Percentiles rank a stretch among this genome's conserved stretches.
phyloP scores from a whole-genome alignment of 2,113 vertebrate genomes.

The Pogonocichla stellata region DNA sequence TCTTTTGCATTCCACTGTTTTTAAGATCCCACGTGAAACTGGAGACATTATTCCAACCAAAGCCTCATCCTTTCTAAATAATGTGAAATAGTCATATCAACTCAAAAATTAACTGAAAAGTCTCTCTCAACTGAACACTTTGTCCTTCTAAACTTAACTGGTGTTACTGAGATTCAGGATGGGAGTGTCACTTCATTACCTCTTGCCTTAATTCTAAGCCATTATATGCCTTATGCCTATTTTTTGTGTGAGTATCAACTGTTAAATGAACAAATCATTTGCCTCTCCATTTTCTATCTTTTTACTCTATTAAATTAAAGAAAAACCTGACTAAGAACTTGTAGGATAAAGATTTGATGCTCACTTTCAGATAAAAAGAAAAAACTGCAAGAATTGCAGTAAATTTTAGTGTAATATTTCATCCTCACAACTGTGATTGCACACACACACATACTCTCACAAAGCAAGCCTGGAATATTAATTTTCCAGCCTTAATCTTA shows the following conservation, averaged over 20 bases:
- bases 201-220: background rate
- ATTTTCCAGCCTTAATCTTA: conserved; percentile 52
- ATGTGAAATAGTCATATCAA: background rate
- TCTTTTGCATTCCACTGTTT: background rate
- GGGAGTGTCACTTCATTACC: background rate
- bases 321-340: background rate
- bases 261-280: background rate
- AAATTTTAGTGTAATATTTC: background rate
- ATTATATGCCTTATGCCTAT: background rate
- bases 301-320: background rate
- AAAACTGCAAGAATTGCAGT: background rate
- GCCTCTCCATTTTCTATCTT: background rate
- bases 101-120: background rate
- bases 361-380: background rate
- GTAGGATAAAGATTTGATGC: background rate
- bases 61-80: background rate
- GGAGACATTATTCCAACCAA: background rate
- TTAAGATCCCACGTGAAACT: background rate
- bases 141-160: background rate
- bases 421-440: background rate
- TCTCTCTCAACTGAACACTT: background rate
- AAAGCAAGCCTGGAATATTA: background rate
- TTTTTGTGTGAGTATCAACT: background rate
- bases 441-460: background rate
- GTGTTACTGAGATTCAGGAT: background rate